Conservation (phyloP, 2,797 vertebrate genomes). For the Nyctibius grandis region DNA sequence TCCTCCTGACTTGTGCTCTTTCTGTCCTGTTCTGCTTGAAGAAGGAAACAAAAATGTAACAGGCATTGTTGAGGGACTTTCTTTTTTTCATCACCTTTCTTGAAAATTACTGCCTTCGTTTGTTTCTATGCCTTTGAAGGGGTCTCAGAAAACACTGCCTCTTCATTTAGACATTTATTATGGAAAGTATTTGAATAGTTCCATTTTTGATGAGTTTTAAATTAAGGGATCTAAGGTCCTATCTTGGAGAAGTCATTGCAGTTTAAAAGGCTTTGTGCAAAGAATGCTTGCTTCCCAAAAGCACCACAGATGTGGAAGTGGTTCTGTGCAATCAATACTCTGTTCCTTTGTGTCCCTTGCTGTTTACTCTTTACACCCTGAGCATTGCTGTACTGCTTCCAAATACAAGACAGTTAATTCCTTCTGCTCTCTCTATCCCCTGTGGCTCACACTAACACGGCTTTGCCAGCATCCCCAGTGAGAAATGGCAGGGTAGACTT, state of each 20-base stretch:
- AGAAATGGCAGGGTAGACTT: neutral
- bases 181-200: neutral
- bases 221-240: neutral
- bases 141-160: neutral
- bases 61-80: neutral
- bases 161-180: neutral
- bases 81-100: neutral
- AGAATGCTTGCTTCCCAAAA: neutral
- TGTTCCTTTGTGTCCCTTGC: neutral
- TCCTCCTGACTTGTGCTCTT: neutral
- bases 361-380: neutral
- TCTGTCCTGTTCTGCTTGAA: neutral
- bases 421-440: neutral
- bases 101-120: neutral
- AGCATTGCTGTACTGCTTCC: neutral
- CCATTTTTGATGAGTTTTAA: neutral
- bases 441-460: neutral
- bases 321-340: neutral
- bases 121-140: neutral
- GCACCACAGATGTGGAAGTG: neutral
- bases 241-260: neutral
- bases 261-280: neutral
- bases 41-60: neutral
- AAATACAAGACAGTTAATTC: neutral
- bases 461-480: neutral